These are phyloP conservation scores for Drosophila guanche DNA, from an alignment of 1,140 invertebrate species.

Conservation along the genomic window DNA sequence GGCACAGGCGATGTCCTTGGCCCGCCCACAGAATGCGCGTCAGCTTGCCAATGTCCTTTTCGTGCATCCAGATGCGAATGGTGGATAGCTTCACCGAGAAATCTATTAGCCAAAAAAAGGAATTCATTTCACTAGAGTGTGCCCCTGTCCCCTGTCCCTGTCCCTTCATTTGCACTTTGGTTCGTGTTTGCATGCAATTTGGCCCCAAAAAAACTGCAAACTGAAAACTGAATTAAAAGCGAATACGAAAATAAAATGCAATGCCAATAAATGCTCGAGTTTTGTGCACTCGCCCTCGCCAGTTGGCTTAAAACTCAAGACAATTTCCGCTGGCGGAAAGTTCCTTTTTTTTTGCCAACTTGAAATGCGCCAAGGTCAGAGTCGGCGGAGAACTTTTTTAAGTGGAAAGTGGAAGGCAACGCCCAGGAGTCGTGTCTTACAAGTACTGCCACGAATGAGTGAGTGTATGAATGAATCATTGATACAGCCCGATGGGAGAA, in stretches of 20 bases:
- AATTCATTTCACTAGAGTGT: constrained; percentile 49
- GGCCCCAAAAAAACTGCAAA: constrained; percentile 49
- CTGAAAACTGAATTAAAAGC: constrained; percentile 51
- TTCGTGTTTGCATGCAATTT: constrained; percentile 79
- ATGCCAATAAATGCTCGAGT: constrained; percentile 45
- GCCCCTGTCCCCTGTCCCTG: not conserved
- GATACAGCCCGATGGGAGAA: constrained; percentile 29
- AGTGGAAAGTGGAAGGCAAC: constrained; percentile 4
- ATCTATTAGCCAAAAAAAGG: constrained; percentile 83
- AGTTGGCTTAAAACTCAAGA: constrained; percentile 62
- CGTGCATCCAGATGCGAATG: constrained; percentile 96
- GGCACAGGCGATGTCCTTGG: constrained; percentile 90
- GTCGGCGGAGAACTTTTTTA: constrained; percentile 24
- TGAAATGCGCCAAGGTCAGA: constrained; percentile 45
- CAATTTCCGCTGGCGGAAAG: constrained; percentile 50
- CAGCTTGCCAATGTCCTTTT: constrained; percentile 91
- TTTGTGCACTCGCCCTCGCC: constrained; percentile 37
- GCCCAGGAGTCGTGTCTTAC: not conserved
- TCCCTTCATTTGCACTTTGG: constrained; percentile 36
- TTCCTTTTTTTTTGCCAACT: constrained; percentile 28
- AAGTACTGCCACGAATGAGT: not conserved
- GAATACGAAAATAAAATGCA: constrained; percentile 47
- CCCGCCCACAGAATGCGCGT: constrained; percentile 95
- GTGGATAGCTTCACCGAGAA: constrained; percentile 92
- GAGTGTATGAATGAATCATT: constrained; percentile 26